Conservation (phyloP, 2,113 vertebrate species). For the Misgurnus mizolepis region DNA sequence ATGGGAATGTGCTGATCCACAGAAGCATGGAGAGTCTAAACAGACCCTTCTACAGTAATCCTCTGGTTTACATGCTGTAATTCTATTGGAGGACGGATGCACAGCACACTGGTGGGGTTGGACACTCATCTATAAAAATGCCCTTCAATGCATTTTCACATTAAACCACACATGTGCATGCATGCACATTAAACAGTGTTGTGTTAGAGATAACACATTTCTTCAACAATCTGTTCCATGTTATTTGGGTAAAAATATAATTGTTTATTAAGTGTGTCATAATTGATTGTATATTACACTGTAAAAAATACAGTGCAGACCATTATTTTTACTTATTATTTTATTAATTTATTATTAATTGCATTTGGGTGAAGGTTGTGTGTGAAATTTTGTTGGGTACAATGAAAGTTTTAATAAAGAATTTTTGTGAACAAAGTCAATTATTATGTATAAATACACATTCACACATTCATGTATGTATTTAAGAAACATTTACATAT, state of each 20-base stretch:
- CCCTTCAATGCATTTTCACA: neutral
- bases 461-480: no score
- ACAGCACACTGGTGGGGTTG: constrained; percentile 17
- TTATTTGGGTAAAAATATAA: neutral
- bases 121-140: neutral
- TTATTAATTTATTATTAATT: no score
- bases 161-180: neutral
- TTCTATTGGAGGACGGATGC: constrained; percentile 40
- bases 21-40: constrained; percentile 27
- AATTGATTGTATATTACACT: no score
- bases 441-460: no score
- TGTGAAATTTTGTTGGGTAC: no score
- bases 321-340: no score
- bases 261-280: no score
- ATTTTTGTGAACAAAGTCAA: no score
- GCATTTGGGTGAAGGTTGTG: no score
- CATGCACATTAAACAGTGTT: neutral
- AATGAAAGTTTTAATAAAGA: no score
- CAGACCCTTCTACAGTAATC: constrained; percentile 48
- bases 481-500: no score
- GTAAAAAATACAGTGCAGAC: no score
- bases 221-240: neutral
- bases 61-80: constrained; percentile 59
- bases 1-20: constrained; percentile 44
- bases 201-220: neutral